These are phyloP conservation scores for Eueremaeus valkanovi DNA, from an alignment of 2,888 invertebrate genomes.

Conservation along the genomic window DNA sequence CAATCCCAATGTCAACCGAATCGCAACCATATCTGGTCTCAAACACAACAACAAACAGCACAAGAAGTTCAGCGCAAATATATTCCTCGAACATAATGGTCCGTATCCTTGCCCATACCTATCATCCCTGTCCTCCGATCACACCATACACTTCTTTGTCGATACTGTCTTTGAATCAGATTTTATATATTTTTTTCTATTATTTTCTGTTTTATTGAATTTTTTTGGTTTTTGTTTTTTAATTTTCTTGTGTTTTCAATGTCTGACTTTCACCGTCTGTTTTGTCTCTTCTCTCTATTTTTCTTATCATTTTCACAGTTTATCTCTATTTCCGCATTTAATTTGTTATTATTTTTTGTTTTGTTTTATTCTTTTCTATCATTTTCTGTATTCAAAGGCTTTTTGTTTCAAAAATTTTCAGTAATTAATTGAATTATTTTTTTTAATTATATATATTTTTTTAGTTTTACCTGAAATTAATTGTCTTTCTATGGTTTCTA, in stretches of 20 bases:
- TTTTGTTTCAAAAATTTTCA: not conserved
- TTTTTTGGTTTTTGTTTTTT: constrained; percentile 23
- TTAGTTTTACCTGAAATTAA: no score
- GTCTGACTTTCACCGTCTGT: constrained; percentile 40
- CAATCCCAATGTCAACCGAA: constrained; percentile 24
- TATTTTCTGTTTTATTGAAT: constrained; percentile 35
- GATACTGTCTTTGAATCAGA: constrained; percentile 10
- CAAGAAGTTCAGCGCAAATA: constrained; percentile 57
- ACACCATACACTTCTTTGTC: not conserved
- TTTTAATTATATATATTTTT: no score
- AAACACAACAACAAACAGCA: constrained; percentile 22
- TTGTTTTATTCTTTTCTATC: not conserved
- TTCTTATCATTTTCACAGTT: not conserved
- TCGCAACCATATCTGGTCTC: constrained; percentile 25
- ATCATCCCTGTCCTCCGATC: not conserved
- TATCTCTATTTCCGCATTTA: constrained; percentile 6
- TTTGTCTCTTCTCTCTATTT: constrained; percentile 50
- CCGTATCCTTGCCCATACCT: constrained; percentile 54
- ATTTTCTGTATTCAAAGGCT: not conserved
- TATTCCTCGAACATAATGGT: constrained; percentile 93
- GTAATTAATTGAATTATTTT: no score
- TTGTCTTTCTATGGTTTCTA: no score
- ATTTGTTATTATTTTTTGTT: no score
- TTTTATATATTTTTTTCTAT: constrained; percentile 27
- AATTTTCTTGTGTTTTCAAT: constrained; percentile 45